These are phyloP conservation scores for Eulithis testata DNA, from an alignment of 2,888 invertebrate species.

Conservation along the genomic window DNA sequence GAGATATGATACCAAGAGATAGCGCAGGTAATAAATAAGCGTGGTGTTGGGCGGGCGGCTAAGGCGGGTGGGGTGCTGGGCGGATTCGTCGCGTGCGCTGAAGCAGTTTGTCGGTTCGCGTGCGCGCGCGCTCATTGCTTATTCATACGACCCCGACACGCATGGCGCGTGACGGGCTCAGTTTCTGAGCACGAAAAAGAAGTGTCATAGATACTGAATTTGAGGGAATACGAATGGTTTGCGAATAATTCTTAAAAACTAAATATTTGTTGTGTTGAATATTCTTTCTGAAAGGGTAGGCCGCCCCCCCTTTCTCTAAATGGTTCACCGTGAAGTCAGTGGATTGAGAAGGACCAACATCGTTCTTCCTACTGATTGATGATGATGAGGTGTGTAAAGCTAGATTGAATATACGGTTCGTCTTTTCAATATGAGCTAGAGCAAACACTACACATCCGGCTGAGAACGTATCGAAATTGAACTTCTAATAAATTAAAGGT, in stretches of 20 bases:
- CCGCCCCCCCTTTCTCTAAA: too few relatives aligned
- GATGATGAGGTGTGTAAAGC: not conserved
- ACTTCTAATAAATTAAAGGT: not conserved
- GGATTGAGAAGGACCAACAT: too few relatives aligned
- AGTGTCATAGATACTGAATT: conserved; percentile 32
- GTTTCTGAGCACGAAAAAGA: conserved; percentile 29
- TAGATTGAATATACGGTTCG: not conserved
- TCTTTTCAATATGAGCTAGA: conserved; percentile 12
- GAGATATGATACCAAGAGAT: conserved; percentile 31
- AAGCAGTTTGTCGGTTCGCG: conserved; percentile 72
- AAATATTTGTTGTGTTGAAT: not conserved
- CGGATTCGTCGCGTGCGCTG: conserved; percentile 72
- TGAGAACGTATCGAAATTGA: conserved; percentile 4
- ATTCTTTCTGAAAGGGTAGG: too few relatives aligned
- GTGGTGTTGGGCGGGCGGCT: conserved; percentile 51
- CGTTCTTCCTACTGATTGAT: too few relatives aligned
- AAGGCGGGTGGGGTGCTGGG: conserved; percentile 58
- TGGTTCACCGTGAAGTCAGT: too few relatives aligned
- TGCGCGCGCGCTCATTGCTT: conserved; percentile 82
- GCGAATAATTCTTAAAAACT: not conserved
- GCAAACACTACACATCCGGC: conserved; percentile 11
- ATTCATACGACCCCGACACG: conserved; percentile 78
- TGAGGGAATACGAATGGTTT: conserved; percentile 10
- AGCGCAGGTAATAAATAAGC: conserved; percentile 67
- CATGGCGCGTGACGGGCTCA: conserved; percentile 48